Percentiles rank a stretch among this genome's conserved stretches.
Conservation (phyloP, 2,797 vertebrate genomes). For the Chanos chanos region DNA sequence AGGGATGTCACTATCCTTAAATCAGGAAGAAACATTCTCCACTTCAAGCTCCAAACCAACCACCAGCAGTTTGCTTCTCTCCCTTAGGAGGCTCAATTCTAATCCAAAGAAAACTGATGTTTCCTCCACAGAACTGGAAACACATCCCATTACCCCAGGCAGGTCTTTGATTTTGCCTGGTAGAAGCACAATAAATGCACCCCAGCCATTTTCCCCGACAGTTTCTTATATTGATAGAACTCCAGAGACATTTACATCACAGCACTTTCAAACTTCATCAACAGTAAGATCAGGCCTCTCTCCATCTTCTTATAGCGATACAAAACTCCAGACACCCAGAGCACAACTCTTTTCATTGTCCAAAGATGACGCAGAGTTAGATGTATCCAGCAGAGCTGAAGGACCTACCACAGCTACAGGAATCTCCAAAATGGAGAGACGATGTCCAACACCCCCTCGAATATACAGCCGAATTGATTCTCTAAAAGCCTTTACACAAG, state of each 20-base stretch:
- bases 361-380: too few relatives aligned
- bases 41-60: conserved; percentile 63
- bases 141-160: conserved; percentile 23
- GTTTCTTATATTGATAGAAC: background rate
- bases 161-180: conserved; percentile 28
- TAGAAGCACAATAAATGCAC: conserved; percentile 35
- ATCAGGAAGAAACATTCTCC: conserved; percentile 42
- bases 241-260: background rate
- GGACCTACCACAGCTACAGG: too few relatives aligned
- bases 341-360: too few relatives aligned
- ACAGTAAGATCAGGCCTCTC: conserved; percentile 1
- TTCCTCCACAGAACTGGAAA: conserved; percentile 33
- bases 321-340: background rate
- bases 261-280: background rate
- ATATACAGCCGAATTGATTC: too few relatives aligned
- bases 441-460: too few relatives aligned
- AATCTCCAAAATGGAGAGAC: too few relatives aligned
- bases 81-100: conserved; percentile 58
- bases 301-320: background rate
- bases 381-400: too few relatives aligned
- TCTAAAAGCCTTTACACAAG: too few relatives aligned
- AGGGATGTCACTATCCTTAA: conserved; percentile 40
- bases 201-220: conserved; percentile 32
- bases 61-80: conserved; percentile 69
- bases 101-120: conserved; percentile 39